phyloP scores from a whole-genome alignment of 30 jellyfish, hydroid and myxozoan genomes.

The Phacellophora camtschatica region DNA sequence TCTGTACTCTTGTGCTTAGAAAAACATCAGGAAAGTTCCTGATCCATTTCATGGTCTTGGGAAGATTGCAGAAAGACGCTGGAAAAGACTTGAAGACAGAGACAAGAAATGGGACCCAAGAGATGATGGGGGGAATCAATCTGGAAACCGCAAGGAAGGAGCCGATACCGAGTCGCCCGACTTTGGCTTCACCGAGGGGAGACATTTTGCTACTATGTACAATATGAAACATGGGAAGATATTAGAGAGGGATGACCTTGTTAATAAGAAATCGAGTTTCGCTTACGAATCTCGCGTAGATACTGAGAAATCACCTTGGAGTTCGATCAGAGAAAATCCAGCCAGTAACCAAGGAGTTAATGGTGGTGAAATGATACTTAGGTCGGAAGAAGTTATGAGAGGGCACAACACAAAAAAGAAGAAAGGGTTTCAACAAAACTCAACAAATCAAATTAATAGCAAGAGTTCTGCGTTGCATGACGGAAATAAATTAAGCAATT shows the following conservation, averaged over 20 bases:
- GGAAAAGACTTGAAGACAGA: conserved; percentile 31
- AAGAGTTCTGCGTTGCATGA: background rate
- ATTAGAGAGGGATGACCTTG: conserved; percentile 37
- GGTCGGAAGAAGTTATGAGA: conserved; percentile 1
- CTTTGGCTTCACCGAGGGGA: conserved; percentile 70
- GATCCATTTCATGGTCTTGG: conserved; percentile 14
- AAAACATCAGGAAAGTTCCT: conserved; percentile 20
- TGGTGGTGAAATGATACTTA: background rate
- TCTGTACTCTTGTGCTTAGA: too few species aligned
- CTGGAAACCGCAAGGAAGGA: background rate
- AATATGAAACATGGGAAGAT: conserved; percentile 52
- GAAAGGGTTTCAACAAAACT: background rate
- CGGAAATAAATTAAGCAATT: background rate
- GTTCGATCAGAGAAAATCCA: background rate
- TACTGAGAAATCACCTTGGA: conserved; percentile 26
- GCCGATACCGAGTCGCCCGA: background rate
- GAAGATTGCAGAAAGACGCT: conserved; percentile 43
- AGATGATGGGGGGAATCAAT: background rate
- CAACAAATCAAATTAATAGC: background rate
- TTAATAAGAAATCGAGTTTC: background rate
- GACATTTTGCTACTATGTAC: conserved; percentile 27
- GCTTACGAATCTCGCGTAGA: background rate
- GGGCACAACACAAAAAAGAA: background rate
- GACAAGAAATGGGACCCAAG: conserved; percentile 9
- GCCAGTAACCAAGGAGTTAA: background rate